Percentiles rank a stretch among this genome's conserved stretches.
Evolutionary conservation across 2,113 vertebrate genomes (phyloP).

Genomic region (Eudyptes chrysolophus): DNA sequence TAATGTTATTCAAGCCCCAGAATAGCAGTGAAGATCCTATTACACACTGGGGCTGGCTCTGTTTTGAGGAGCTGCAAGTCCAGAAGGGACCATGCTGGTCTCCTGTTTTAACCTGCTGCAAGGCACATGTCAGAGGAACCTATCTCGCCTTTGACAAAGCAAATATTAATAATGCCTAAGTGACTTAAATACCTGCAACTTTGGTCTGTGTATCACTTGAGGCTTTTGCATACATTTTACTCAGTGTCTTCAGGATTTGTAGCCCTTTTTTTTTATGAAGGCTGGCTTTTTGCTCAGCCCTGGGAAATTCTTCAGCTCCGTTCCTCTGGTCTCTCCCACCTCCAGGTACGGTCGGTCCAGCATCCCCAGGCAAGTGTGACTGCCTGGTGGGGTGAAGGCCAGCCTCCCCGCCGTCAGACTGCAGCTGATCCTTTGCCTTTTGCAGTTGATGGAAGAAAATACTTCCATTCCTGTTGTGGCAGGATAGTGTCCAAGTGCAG

Average conservation of each 20-base stretch:
- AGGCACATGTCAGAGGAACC: conserved; percentile 6
- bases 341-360: rapidly evolving
- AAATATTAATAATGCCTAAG: not conserved
- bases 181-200: not conserved
- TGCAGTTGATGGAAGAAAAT: not conserved
- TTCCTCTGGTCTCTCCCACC: not conserved
- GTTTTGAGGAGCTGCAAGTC: conserved; percentile 28
- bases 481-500: not conserved
- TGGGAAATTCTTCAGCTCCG: not conserved
- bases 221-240: not conserved
- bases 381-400: not conserved
- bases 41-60: conserved; percentile 15
- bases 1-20: conserved; percentile 50
- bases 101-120: conserved; percentile 36
- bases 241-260: not conserved
- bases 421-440: not conserved
- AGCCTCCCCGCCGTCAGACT: rapidly evolving
- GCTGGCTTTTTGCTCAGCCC: not conserved
- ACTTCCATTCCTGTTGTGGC: not conserved
- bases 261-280: not conserved
- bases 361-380: rapidly evolving
- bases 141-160: not conserved
- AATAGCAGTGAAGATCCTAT: conserved; percentile 24
- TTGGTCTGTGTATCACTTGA: not conserved
- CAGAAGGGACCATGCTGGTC: not conserved